A percentile compares a stretch with the other conserved stretches of the same genome.
phyloP scores from a whole-genome alignment of 2,797 vertebrate species.

The Pseudomugil gertrudae region DNA sequence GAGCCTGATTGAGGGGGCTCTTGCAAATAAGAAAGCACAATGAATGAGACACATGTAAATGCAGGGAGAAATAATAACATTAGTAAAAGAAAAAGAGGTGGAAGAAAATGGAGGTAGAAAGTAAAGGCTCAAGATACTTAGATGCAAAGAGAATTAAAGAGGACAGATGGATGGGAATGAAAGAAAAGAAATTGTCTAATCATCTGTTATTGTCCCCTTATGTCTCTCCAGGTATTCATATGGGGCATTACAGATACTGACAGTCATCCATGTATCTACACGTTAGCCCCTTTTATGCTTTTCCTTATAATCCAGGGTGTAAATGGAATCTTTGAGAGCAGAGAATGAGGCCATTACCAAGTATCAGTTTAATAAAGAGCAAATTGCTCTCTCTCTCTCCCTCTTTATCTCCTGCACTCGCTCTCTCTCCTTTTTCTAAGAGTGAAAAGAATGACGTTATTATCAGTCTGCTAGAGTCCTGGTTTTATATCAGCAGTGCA shows the following conservation, averaged over 20 bases:
- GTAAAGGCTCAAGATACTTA: slow-evolving; percentile 22
- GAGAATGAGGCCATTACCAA: slow-evolving; percentile 87
- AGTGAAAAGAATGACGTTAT: slow-evolving; percentile 74
- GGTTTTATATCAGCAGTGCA: slow-evolving; percentile 42
- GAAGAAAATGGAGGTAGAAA: slow-evolving; percentile 31
- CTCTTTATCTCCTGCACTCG: slow-evolving; percentile 54
- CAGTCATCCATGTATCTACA: slow-evolving; percentile 49
- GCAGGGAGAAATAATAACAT: slow-evolving; percentile 17
- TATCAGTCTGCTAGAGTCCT: slow-evolving; percentile 66
- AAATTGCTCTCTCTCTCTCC: slow-evolving; percentile 67
- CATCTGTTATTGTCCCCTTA: slow-evolving; percentile 59
- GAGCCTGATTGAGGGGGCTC: slow-evolving; percentile 52
- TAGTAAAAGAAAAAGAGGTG: slow-evolving; percentile 23
- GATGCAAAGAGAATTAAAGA: slow-evolving; percentile 5
- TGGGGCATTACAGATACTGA: slow-evolving; percentile 66
- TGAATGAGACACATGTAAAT: slow-evolving; percentile 37
- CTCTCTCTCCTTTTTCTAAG: slow-evolving; percentile 47
- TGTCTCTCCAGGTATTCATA: slow-evolving; percentile 75
- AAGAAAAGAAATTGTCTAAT: slow-evolving; percentile 56
- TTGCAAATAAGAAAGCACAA: slow-evolving; percentile 48
- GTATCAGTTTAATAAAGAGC: slow-evolving; percentile 87
- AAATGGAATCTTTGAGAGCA: slow-evolving; percentile 87
- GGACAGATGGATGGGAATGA: slow-evolving; percentile 16
- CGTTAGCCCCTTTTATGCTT: slow-evolving; percentile 75
- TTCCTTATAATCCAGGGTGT: slow-evolving; percentile 77